These are phyloP conservation scores for Hyppa rectilinea DNA, from an alignment of 2,888 invertebrate species.

Conservation along the genomic window DNA sequence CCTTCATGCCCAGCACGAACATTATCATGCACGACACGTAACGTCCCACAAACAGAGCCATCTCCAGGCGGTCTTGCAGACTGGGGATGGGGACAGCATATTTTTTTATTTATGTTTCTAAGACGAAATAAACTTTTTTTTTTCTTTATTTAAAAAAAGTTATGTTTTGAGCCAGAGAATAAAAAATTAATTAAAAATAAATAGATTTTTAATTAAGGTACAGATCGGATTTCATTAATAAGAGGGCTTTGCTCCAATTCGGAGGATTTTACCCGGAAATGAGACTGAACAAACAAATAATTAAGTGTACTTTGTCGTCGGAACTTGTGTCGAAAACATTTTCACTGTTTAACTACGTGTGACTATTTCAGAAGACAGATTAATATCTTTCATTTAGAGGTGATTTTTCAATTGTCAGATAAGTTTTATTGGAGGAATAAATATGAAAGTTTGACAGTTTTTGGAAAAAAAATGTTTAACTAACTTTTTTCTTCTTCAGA, in stretches of 20 bases:
- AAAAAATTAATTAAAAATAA: not conserved
- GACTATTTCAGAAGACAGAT: not conserved
- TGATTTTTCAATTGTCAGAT: too few species aligned
- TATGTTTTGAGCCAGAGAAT: not conserved
- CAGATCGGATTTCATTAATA: not conserved
- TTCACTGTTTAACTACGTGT: too few species aligned
- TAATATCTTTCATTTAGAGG: too few species aligned
- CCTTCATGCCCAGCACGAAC: conserved; percentile 96
- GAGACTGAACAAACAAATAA: not conserved
- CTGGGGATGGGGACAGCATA: conserved; percentile 87
- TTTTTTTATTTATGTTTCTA: too few species aligned
- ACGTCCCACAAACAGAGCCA: conserved; percentile 95
- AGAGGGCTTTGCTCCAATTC: too few species aligned
- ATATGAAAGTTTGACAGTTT: too few species aligned
- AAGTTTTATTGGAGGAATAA: too few species aligned
- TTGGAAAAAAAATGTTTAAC: too few species aligned
- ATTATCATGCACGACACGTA: conserved; percentile 94
- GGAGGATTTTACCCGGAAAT: not conserved
- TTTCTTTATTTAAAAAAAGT: not conserved
- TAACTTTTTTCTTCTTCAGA: too few species aligned
- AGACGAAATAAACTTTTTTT: not conserved
- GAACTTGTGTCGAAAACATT: not conserved
- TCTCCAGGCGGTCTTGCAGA: conserved; percentile 95
- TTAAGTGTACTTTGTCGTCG: not conserved
- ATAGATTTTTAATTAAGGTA: not conserved